phyloP scores from a whole-genome alignment of 1,140 invertebrate genomes.

The Cotesia vestalis region DNA sequence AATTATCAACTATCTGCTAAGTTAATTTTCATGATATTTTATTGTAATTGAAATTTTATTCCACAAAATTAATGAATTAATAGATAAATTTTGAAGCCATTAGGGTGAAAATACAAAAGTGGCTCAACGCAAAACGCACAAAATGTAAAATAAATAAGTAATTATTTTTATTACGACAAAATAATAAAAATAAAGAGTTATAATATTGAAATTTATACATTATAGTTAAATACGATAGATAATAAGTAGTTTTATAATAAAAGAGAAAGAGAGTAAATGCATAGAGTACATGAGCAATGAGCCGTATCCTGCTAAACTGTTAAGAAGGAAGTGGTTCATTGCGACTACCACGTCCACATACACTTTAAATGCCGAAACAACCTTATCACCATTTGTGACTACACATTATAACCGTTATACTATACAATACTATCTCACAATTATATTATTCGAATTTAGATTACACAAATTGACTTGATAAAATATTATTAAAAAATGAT shows the following conservation, averaged over 20 bases:
- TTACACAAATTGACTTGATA: not conserved
- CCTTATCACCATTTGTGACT: conserved; percentile 15
- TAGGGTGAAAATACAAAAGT: too few species aligned
- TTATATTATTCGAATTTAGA: not conserved
- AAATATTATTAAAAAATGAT: not conserved
- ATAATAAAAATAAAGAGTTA: too few species aligned
- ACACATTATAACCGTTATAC: conserved; percentile 15
- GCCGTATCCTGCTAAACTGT: conserved; percentile 68
- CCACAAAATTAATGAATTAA: too few species aligned
- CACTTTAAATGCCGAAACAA: conserved; percentile 29
- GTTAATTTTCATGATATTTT: too few species aligned
- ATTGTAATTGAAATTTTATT: too few species aligned
- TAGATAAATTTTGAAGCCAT: too few species aligned
- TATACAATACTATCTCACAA: conserved; percentile 7
- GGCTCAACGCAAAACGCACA: too few species aligned
- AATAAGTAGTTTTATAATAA: conserved; percentile 26
- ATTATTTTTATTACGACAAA: too few species aligned
- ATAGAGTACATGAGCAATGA: conserved; percentile 55
- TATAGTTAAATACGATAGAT: conserved; percentile 35
- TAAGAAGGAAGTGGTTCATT: conserved; percentile 69
- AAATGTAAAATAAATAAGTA: too few species aligned
- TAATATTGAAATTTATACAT: not conserved
- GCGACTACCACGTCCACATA: conserved; percentile 45
- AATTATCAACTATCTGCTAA: too few species aligned
- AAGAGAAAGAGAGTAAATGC: conserved; percentile 6